Evolutionary conservation across 2,888 invertebrate genomes (phyloP), one percentile per base, ranked within the genome.

Genomic region (Drosophila sordidapex): DNA sequence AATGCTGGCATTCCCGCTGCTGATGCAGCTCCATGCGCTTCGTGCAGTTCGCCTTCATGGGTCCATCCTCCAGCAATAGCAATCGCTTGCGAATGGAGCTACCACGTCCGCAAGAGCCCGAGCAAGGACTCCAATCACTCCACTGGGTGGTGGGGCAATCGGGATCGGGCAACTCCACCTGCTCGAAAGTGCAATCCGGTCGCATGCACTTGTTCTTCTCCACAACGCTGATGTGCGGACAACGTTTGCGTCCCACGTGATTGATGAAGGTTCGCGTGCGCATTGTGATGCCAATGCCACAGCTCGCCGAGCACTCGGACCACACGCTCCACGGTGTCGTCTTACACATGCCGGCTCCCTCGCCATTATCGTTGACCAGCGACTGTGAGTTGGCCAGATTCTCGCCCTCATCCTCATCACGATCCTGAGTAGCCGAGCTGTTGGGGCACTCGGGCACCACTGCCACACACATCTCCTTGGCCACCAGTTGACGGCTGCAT

Each of bases 71-170:
- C 59, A 96, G 95, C 69, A 96, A 91, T 25, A 96, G 90, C 76
- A 97, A 94, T 7, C 98, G 95, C 43, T 96, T 96, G 62, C 97
- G 95, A 66, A 95, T 93, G 72, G 94, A 94, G 21, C 96, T 95
- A 1, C 98, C 98, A 15, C 87, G 85, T 0, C 98, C 98, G 91
- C 98, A 99, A 10, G 97, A 95, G 0, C 96, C 97, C 59, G 97
- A 96, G 93, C 98, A 99, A 0, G 98, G 96, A 65, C 97, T 97
- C 98, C 98, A 99, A 80, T 96, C 96, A 66, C 97, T 96, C 98
- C 98, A 99, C 59, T 95, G 95, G 0, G 96, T 96, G n/a, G 97
- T 96, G 68, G 97, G 96, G 85, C 97, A 97, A 82, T 94, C 76
- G 0, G 92, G 92, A 85, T 92, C 92, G 2, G 92, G 93, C 33